A percentile compares a stretch with the other conserved stretches of the same genome.
Conservation (phyloP, 2,888 invertebrate genomes). For the Lepeophtheirus nordmannii region DNA sequence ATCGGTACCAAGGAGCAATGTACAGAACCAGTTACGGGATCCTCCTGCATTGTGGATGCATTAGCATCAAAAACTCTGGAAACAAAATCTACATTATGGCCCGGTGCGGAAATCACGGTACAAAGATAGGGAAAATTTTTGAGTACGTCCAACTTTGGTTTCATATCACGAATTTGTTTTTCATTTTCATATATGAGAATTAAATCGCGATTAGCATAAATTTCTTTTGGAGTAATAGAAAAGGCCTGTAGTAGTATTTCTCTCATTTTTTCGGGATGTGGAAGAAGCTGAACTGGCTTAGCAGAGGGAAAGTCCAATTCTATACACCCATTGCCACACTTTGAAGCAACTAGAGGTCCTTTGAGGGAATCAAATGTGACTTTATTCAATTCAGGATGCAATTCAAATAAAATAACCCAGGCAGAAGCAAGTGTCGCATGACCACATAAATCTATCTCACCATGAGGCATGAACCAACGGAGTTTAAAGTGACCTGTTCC, state of each 20-base stretch:
- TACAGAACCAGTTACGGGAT: slow-evolving; percentile 3
- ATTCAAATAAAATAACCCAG: neutral
- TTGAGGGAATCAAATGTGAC: neutral
- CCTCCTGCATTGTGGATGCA: neutral
- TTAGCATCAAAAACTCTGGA: neutral
- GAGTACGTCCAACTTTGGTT: neutral
- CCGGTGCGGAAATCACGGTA: neutral
- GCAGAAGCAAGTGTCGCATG: slow-evolving; percentile 6
- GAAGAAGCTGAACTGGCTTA: too few relatives aligned
- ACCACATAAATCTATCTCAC: slow-evolving; percentile 5
- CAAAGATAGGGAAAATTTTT: neutral
- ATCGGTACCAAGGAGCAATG: neutral
- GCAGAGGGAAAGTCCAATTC: too few relatives aligned
- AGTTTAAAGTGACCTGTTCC: neutral
- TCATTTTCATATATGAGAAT: slow-evolving; percentile 1
- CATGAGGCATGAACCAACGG: neutral
- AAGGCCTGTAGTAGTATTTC: too few relatives aligned
- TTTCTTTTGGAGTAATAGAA: neutral
- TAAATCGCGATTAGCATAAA: neutral
- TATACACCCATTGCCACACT: too few relatives aligned
- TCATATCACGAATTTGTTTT: neutral
- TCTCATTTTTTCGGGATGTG: too few relatives aligned
- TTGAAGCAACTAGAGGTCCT: too few relatives aligned
- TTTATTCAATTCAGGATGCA: neutral
- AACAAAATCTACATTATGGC: neutral